Percentiles rank a stretch among this genome's conserved stretches.
These are phyloP conservation scores for Brachyhypopomus gauderio DNA, from an alignment of 2,113 vertebrate genomes.

Conservation along the genomic window DNA sequence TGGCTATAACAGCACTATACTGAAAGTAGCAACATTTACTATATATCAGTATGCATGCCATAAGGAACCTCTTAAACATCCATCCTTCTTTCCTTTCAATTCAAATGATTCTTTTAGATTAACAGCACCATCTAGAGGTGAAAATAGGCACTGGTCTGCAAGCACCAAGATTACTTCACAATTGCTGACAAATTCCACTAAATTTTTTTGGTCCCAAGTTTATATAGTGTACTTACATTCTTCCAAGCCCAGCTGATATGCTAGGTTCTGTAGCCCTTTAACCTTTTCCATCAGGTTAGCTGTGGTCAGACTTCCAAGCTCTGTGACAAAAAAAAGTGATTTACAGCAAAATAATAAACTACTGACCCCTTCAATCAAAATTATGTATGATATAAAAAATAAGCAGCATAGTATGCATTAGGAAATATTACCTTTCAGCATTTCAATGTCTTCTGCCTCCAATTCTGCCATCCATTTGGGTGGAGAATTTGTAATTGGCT, in stretches of 20 bases:
- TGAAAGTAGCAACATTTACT: background rate
- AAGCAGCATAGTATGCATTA: background rate
- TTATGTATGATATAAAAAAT: background rate
- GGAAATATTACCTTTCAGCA: constrained; percentile 87
- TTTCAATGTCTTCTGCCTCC: constrained; percentile 96
- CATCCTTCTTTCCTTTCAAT: background rate
- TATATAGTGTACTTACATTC: constrained; percentile 87
- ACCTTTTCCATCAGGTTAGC: constrained; percentile 99
- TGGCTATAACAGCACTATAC: background rate
- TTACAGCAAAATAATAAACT: background rate
- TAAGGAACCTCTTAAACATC: background rate
- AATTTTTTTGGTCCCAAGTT: background rate
- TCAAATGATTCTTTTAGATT: constrained; percentile 29
- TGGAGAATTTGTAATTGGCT: constrained; percentile 95
- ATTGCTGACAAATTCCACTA: background rate
- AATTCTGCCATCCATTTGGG: constrained; percentile 99
- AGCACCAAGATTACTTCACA: background rate
- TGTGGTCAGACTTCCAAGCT: constrained; percentile 94
- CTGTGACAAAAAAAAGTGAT: constrained; percentile 62
- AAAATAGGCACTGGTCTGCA: background rate
- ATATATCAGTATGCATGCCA: background rate
- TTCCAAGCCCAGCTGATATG: constrained; percentile 95
- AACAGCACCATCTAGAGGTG: constrained; percentile 72
- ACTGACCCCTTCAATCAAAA: background rate
- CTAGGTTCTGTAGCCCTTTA: constrained; percentile 95